Percentiles rank a stretch among this genome's conserved stretches.
phyloP scores from a whole-genome alignment of 2,797 vertebrate genomes.

The Gobionotothen gibberifrons region DNA sequence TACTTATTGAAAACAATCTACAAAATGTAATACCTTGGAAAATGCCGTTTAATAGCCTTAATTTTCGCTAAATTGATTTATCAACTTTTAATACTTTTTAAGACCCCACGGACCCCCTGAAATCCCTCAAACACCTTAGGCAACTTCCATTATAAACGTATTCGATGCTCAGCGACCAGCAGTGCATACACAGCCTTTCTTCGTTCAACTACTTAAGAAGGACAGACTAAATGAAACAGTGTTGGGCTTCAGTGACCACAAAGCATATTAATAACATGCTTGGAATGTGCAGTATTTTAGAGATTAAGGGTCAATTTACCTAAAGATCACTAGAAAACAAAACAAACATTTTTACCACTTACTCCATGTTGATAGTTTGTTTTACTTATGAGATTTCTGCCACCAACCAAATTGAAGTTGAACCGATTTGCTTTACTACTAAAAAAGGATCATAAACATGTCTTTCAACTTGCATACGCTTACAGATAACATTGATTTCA shows the following conservation, averaged over 20 bases:
- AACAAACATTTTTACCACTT: not conserved
- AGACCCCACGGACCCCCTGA: not conserved
- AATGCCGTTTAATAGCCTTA: no score
- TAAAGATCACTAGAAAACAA: not conserved
- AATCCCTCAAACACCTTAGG: not conserved
- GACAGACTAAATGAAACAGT: not conserved
- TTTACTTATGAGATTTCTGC: not conserved
- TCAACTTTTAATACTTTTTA: no score
- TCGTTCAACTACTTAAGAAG: conserved; percentile 13
- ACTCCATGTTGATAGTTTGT: not conserved
- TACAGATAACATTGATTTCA: not conserved
- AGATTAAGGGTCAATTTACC: conserved; percentile 12
- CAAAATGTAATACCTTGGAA: no score
- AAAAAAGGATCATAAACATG: not conserved
- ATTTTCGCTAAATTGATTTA: no score
- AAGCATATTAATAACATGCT: conserved; percentile 19
- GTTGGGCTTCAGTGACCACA: conserved; percentile 15
- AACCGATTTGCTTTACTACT: not conserved
- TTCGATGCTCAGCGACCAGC: not conserved
- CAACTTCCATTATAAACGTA: not conserved
- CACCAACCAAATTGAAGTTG: not conserved
- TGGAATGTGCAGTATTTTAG: conserved; percentile 43
- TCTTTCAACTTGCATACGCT: not conserved
- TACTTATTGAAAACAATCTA: no score
- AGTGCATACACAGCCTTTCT: not conserved